phyloP scores from a whole-genome alignment of 53 echinoderm and acorn worm genomes.

The Actinopyga echinites region DNA sequence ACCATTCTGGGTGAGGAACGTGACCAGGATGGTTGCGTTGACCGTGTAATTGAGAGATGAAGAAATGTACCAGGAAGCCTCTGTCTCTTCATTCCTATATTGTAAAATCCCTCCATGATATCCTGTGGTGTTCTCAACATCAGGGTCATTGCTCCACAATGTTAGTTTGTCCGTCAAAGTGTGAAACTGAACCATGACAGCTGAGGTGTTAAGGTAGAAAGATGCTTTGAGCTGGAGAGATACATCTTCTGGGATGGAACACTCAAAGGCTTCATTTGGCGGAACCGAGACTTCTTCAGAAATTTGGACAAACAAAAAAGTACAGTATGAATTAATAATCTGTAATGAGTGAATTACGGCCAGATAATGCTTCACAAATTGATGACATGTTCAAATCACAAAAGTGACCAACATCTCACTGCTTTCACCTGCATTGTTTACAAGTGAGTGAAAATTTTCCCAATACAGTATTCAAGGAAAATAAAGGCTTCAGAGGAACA shows the following conservation, averaged over 20 bases:
- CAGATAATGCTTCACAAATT: too few relatives aligned
- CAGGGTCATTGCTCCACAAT: not conserved
- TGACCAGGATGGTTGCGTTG: not conserved
- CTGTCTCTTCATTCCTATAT: not conserved
- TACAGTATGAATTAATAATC: too few relatives aligned
- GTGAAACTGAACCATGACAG: constrained; percentile 11
- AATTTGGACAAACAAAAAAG: not conserved
- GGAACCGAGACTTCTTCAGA: not conserved
- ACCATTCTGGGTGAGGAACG: constrained; percentile 1
- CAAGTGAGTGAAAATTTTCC: too few relatives aligned
- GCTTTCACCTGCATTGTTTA: too few relatives aligned
- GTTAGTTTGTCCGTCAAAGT: not conserved
- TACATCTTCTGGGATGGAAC: not conserved
- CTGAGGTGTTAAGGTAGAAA: not conserved
- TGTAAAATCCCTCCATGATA: not conserved
- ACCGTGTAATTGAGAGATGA: not conserved
- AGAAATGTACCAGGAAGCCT: not conserved
- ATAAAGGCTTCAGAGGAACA: too few relatives aligned
- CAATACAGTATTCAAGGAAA: too few relatives aligned
- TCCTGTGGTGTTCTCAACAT: not conserved
- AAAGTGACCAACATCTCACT: too few relatives aligned
- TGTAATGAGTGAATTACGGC: too few relatives aligned
- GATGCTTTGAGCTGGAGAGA: too few relatives aligned
- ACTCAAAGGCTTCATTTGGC: not conserved
- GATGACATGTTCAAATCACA: too few relatives aligned